Evolutionary conservation across 2,797 vertebrate genomes (phyloP).

Genomic region (Rhyacichthys aspro): DNA sequence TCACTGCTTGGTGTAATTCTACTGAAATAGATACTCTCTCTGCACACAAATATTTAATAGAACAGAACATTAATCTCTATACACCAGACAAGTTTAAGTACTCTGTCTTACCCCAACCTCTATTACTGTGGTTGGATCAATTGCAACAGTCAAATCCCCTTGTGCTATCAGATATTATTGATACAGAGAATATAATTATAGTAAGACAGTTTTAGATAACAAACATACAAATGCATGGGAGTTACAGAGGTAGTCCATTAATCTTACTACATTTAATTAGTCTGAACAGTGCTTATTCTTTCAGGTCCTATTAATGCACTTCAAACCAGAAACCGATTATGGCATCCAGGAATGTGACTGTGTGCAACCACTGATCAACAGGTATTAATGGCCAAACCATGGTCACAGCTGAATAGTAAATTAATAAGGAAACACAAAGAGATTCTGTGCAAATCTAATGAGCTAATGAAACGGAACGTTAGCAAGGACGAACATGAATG

Average conservation of each 20-base stretch:
- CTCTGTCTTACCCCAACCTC: neutral
- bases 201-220: neutral
- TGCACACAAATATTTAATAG: slow-evolving; percentile 6
- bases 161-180: neutral
- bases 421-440: neutral
- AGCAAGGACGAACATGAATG: slow-evolving; percentile 3
- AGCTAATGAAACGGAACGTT: slow-evolving; percentile 4
- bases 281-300: neutral
- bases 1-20: no score
- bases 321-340: no score
- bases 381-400: neutral
- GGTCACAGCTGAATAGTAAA: neutral
- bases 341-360: no score
- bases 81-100: slow-evolving; percentile 3
- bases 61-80: neutral
- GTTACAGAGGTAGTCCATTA: neutral
- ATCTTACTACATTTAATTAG: neutral
- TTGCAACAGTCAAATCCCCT: neutral
- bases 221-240: no score
- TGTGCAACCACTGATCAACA: neutral
- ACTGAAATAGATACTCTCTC: neutral
- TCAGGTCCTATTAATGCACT: no score
- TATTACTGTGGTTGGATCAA: neutral
- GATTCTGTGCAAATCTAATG: slow-evolving; percentile 1
- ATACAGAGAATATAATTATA: neutral